Evolutionary conservation across 2,888 invertebrate species (phyloP), one percentile per base, ranked within the genome.

Genomic region (Ectemnius lituratus): DNA sequence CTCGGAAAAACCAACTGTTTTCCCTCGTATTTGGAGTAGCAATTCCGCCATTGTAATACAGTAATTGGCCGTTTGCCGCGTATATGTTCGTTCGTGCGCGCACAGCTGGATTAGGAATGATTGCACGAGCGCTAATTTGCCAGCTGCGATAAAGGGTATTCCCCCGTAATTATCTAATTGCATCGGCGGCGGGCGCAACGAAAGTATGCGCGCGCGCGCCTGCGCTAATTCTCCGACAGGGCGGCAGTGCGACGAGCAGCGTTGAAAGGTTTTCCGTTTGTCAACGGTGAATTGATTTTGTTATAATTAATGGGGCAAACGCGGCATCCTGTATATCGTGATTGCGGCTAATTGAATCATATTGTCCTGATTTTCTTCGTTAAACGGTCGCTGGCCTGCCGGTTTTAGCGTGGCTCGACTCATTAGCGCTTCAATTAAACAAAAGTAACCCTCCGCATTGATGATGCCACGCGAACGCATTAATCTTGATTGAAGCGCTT

Each of bases 301-400:
- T 77, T 77, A 72, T 70, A 77, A 77, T 75, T 75, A 68, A 70
- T 67, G 62, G 28, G 72, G 60, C 71, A 70, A 72, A 68, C 71
- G 71, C 65, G 70, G 70, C 49, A 69, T 68, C 61, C 67, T 20
- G 49, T 62, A 61, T 49, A 67, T 69, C 70, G 75, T 80, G 80
- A 82, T 82, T 80, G 82, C 70, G 73, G 69, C 62, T 78, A 78
- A 82, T 82, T 46, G 67, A 82, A 82, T 80, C 70, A 75, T 70
- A 64, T 67, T 49, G 65, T 56, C 61, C 69, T 70, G 77, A 77
- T 81, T 77, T 81, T 79, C 75, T 79, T 77, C 77, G 68, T 80
- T 77, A 81, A 77, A 56, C 60, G 28, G 46, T 37, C 37, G 37
- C 64, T 58, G 45, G 67, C 56, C 58, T 57, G 45, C 59, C 37